Percentiles rank a stretch among this genome's conserved stretches.
These are phyloP conservation scores for Callocephalon fimbriatum DNA, from an alignment of 2,113 vertebrate genomes.

Conservation along the genomic window DNA sequence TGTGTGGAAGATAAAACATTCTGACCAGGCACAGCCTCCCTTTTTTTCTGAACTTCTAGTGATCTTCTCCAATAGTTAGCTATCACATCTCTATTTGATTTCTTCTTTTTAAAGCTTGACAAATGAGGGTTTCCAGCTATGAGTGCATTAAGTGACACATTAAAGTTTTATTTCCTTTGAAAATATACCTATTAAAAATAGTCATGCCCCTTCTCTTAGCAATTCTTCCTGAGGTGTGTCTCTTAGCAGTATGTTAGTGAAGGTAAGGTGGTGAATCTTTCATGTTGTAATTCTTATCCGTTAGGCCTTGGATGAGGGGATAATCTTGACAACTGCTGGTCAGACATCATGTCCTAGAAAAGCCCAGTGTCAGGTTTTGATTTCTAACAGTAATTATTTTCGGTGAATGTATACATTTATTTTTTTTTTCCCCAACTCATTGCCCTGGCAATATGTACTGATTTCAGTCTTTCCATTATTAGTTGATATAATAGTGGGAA, in stretches of 20 bases:
- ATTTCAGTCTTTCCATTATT: background rate
- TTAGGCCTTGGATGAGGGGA: background rate
- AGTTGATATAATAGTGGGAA: background rate
- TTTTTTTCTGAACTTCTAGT: background rate
- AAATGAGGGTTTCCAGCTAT: background rate
- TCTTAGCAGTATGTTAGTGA: background rate
- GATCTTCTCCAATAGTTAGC: background rate
- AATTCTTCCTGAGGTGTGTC: background rate
- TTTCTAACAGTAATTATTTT: background rate
- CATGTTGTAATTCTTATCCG: background rate
- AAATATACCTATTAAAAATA: background rate
- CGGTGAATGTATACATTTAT: background rate
- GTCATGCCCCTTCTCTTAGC: background rate
- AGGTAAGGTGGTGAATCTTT: background rate
- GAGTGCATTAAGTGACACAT: background rate
- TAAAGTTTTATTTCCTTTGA: background rate
- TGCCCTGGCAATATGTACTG: background rate
- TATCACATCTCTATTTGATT: background rate
- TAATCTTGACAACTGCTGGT: background rate
- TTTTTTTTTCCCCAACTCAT: background rate
- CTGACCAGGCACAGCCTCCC: background rate
- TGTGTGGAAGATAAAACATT: background rate
- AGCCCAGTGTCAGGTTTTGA: background rate
- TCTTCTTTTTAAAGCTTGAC: background rate
- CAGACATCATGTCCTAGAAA: background rate